Conservation (phyloP, 2,797 vertebrate genomes). For the Anguilla megastoma region DNA sequence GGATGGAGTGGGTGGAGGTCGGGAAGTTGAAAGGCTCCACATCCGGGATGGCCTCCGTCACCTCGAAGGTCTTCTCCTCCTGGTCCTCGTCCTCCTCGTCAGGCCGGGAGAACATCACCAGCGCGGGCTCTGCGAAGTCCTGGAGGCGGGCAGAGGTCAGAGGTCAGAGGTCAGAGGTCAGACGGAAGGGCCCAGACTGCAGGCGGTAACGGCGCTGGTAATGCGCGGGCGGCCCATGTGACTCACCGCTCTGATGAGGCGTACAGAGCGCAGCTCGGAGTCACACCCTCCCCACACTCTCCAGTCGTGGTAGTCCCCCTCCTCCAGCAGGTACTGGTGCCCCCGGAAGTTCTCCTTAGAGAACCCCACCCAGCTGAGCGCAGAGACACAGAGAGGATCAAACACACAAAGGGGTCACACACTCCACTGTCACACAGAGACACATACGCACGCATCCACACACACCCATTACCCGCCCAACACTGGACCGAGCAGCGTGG, state of each 20-base stretch:
- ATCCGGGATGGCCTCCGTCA: conserved; percentile 81
- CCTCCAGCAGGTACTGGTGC: conserved; percentile 94
- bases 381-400: neutral
- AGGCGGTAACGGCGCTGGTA: neutral
- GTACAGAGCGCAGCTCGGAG: conserved; percentile 79
- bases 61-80: conserved; percentile 78
- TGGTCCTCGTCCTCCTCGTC: conserved; percentile 74
- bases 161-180: too few species aligned
- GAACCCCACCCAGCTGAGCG: conserved; percentile 88
- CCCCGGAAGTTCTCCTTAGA: conserved; percentile 92
- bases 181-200: neutral
- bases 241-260: conserved; percentile 84
- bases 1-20: conserved; percentile 78
- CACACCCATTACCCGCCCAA: neutral
- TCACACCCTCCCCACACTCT: conserved; percentile 86
- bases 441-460: neutral
- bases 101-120: conserved; percentile 80
- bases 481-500: neutral
- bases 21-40: conserved; percentile 76
- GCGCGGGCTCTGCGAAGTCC: conserved; percentile 81
- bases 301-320: conserved; percentile 91
- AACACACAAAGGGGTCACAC: neutral
- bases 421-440: neutral
- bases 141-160: conserved; percentile 43
- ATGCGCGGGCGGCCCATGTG: conserved; percentile 29